A percentile compares a stretch with the other conserved stretches of the same genome.
phyloP scores from a whole-genome alignment of 2,113 vertebrate species.

The Hyperopisus bebe region DNA sequence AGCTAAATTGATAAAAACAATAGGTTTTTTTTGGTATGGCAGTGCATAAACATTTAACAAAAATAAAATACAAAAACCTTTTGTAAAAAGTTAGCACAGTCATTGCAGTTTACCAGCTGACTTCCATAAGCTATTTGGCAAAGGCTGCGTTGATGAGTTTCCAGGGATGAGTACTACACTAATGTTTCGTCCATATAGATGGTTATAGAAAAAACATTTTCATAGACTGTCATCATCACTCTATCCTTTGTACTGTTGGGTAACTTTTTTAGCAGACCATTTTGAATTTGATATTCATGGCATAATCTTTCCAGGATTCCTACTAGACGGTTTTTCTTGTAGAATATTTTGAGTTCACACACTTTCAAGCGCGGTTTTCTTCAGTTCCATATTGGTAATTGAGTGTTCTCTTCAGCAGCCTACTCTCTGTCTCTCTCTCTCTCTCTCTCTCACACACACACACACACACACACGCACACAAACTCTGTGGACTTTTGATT shows the following conservation, averaged over 20 bases:
- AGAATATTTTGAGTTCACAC: background rate
- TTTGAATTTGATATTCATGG: background rate
- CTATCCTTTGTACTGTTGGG: background rate
- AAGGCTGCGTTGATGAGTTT: background rate
- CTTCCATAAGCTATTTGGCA: background rate
- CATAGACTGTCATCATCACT: background rate
- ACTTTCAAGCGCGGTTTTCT: background rate
- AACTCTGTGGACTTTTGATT: background rate
- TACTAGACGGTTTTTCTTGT: background rate
- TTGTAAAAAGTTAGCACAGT: background rate
- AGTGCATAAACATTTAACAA: background rate
- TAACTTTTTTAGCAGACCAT: background rate
- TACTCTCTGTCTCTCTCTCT: background rate
- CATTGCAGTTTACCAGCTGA: background rate
- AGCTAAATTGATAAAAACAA: background rate
- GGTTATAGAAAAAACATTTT: background rate
- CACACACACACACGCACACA: background rate
- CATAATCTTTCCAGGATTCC: background rate
- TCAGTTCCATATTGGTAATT: background rate
- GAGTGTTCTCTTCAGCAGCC: background rate
- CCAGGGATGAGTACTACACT: background rate
- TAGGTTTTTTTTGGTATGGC: background rate
- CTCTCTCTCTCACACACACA: background rate
- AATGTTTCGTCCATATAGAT: background rate
- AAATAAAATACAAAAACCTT: background rate